Base-by-base conservation (phyloP, 2,797 vertebrate genomes). In the Diplodus sargus region DNA sequence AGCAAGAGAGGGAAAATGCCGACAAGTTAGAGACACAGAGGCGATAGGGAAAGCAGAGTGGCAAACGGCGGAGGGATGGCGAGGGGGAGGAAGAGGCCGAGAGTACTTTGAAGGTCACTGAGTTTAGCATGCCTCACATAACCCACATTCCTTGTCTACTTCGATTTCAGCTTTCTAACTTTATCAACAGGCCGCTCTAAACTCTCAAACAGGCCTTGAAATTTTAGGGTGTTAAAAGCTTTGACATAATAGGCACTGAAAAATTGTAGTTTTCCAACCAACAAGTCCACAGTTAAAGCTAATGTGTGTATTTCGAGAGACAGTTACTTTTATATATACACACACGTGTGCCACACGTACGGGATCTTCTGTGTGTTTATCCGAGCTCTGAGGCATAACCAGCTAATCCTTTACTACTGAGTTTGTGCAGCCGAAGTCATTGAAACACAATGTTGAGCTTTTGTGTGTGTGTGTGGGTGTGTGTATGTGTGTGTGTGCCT, bases 41-140 rank as follows among this genome's bases (percentile, higher is more conserved):
- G n/a, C 74, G 67, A 74, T 28, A 60, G 53, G 3, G 20, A 76
- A 66, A 81, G 56, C 65, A 77, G 39, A 74, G 65, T 22, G 66
- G 78, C 48, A 69, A 85, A 61, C 34, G 9, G 52, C 22, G 30
- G 43, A 62, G 47, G 74, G 69, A 87, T 84, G 85, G 67, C 22
- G 28, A 82, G 64, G 68, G 74, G 62, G 66, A 61, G 79, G 66
- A 83, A 62, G 76, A 79, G 67, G 70, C 52, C 22, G 10, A 64
- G 56, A 85, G 79, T 5, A 61, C 73, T 82, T 69, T 81, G 87
- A 91, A 92, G 90, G 88, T 85, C 89, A 72, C 43, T 49, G 85
- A 87, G 87, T 90, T 86, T 76, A 85, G 82, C 85, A 86, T 92
- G 76, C 84, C 75, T 91, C 28, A 18, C 86, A 90, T 92, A 86